Evolutionary conservation across 2,797 vertebrate genomes (phyloP), one percentile per base, ranked within the genome.

Genomic region (Streptopelia turtur): DNA sequence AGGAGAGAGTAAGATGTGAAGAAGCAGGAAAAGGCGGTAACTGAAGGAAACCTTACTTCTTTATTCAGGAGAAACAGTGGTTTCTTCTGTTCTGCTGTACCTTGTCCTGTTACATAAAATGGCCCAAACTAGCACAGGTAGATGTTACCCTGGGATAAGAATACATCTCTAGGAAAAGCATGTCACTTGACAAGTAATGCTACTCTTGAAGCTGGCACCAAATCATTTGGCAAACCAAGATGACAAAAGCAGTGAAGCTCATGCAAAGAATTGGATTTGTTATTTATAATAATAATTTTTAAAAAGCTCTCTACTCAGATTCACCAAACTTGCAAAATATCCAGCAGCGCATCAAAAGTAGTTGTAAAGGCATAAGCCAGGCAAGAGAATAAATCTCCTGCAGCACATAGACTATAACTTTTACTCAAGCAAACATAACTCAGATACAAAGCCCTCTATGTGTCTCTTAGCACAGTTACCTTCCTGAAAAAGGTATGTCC

Each of bases 401-500:
- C 39, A 75, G 16, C 21, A 57, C 5, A 70, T 7, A 10, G 52
- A 31, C 35, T 80, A 9, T 35, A 64, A 37, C 9, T 71, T 92
- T 13, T n/a, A 76, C 10, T 69, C n/a, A 76, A 27, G 9, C 24
- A 66, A 85, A n/a, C 0, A 0, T 52, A 91, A 69, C 20, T 75
- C 17, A 14, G 65, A 47, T 13, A 82, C 8, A 83, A 57, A 30
- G 21, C 0, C 2, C 0, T 3, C 3, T 6, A 16, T 2, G 4
- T 28, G 23, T 52, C 10, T 59, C 35, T 56, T 28, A 28, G 3
- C n/a, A 27, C 2, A 74, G 25, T 30, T 64, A 52, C 8, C 55
- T 39, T 50, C 24, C n/a, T 77, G 69, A 31, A 74, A 88, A 78
- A 72, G 20, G 25, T 1, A 45, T 45, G 43, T 45, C 43, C 43